A percentile compares a stretch with the other conserved stretches of the same genome.
Conservation (phyloP, 2,888 invertebrate species). For the Torymus tubicola region DNA sequence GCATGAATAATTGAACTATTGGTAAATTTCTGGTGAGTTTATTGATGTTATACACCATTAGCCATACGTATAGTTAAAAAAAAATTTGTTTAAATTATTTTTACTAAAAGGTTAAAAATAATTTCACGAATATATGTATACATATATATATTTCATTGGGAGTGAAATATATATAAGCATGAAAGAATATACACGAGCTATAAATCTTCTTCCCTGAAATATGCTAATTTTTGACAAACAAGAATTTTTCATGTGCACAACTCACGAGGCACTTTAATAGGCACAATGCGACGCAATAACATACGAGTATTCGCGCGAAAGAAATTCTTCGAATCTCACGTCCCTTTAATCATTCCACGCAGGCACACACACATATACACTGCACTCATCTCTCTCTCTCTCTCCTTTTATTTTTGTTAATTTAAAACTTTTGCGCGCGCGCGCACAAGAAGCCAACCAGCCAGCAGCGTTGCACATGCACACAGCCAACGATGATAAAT, state of each 20-base stretch:
- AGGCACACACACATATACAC: no score
- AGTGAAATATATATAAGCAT: neutral
- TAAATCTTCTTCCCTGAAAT: neutral
- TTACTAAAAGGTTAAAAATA: no score
- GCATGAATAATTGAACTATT: no score
- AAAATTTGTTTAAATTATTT: no score
- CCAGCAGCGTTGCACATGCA: neutral
- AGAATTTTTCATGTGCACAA: neutral
- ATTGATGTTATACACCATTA: no score
- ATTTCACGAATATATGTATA: no score
- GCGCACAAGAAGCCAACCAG: conserved; percentile 16
- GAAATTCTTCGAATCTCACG: conserved; percentile 37
- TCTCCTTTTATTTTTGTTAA: conserved; percentile 42
- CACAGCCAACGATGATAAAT: neutral
- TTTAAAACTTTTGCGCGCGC: conserved; percentile 31
- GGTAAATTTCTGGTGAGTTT: no score
- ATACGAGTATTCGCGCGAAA: neutral
- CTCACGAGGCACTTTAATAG: conserved; percentile 1
- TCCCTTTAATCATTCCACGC: conserved; percentile 15
- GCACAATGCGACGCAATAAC: conserved; percentile 10
- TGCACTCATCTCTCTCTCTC: neutral
- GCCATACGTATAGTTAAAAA: no score
- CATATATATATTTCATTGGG: no score
- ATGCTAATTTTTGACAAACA: conserved; percentile 24
- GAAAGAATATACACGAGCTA: neutral